phyloP scores from a whole-genome alignment of 2,797 vertebrate genomes.

The Anomalospiza imberbis region DNA sequence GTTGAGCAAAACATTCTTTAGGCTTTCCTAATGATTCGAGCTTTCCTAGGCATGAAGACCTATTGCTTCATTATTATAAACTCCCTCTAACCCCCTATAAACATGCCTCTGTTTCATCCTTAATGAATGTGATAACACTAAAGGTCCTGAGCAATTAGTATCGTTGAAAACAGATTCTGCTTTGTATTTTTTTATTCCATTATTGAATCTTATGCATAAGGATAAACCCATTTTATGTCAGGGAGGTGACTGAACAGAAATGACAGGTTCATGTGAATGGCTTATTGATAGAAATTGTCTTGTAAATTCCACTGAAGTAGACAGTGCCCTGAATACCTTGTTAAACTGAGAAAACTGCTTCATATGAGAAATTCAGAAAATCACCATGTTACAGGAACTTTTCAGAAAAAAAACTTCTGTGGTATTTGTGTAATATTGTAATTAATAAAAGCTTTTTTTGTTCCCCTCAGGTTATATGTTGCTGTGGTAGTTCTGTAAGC shows the following conservation, averaged over 20 bases:
- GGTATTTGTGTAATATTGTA: not conserved
- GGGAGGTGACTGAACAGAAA: not conserved
- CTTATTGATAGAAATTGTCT: not conserved
- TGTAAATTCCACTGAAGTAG: not conserved
- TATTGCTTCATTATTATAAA: constrained; percentile 20
- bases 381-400: not conserved
- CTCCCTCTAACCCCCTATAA: not conserved
- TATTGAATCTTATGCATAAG: not conserved
- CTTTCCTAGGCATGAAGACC: constrained; percentile 61
- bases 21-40: constrained; percentile 57
- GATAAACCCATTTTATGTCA: not conserved
- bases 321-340: not conserved
- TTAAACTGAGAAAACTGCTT: not conserved
- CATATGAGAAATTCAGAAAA: not conserved
- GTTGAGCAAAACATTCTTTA: constrained; percentile 49
- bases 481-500: not conserved
- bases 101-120: not conserved
- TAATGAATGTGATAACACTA: not conserved
- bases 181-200: not conserved
- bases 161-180: not conserved
- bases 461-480: not conserved
- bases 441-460: not conserved
- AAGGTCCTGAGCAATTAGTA: not conserved
- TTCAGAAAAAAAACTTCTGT: not conserved
- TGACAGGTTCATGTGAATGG: not conserved